phyloP scores from a whole-genome alignment of 2,113 vertebrate species.

The Plestiodon gilberti region DNA sequence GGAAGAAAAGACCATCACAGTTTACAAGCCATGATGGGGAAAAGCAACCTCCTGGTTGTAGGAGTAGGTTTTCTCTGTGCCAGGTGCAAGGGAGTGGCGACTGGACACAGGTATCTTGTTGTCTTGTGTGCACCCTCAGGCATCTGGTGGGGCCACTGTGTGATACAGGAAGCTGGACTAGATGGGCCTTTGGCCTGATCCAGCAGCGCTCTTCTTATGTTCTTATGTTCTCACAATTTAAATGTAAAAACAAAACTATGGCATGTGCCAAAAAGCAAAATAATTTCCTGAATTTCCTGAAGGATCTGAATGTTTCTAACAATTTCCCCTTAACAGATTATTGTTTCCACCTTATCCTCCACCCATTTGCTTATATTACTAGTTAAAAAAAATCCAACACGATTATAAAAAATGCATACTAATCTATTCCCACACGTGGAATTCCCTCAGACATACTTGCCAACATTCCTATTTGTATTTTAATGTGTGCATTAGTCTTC shows the following conservation, averaged over 20 bases:
- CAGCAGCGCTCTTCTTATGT: no score
- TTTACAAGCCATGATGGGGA: no score
- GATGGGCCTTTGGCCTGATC: no score
- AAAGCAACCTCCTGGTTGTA: no score
- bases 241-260: background rate
- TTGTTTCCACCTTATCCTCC: conserved; percentile 1
- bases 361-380: conserved; percentile 16
- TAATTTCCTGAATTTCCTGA: conserved; percentile 29
- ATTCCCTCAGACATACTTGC: background rate
- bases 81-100: no score
- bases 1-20: no score
- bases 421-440: conserved; percentile 21
- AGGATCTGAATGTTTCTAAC: background rate
- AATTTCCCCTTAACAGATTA: conserved; percentile 36
- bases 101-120: no score
- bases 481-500: conserved; percentile 37
- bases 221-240: conserved; percentile 54
- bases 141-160: no score
- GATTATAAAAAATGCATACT: background rate
- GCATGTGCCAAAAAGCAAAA: conserved; percentile 30
- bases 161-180: no score
- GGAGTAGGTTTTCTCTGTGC: no score
- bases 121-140: no score
- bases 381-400: conserved; percentile 31
- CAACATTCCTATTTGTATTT: conserved; percentile 36